Evolutionary conservation across 2,797 vertebrate species (phyloP), one percentile per base, ranked within the genome.

Genomic region (Australoheros facetus): DNA sequence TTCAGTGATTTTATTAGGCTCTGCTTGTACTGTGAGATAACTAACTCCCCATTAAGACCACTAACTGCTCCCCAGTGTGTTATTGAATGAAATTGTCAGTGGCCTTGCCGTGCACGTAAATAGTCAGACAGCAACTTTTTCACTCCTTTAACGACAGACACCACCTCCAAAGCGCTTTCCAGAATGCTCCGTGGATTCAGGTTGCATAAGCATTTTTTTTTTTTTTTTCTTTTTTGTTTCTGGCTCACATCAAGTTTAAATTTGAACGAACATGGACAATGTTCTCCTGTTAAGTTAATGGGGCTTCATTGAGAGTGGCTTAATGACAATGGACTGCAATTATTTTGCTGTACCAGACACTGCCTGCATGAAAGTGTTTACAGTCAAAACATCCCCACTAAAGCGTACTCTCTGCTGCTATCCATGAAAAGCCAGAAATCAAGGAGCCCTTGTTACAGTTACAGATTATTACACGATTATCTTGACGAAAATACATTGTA

Each of bases 51-150:
- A 85, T 88, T 89, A 82, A 69, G 75, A 79, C 19, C 71, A 60
- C 74, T 79, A 79, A 91, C 79, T 69, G 84, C 86, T 83, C 86
- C 81, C 81, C 7, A 16, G 82, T 73, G 91, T 72, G 83, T 83
- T 77, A 66, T 88, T 79, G 62, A 80, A 69, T 57, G 58, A 86
- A 80, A 85, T 80, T 75, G 78, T 82, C 78, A 75, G 71, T 82
- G 77, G 88, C 76, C 84, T 87, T 77, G 70, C 71, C 77, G 54
- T 66, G 30, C 72, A 70, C 30, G 3, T 56, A 78, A 88, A 85
- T 23, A 83, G 28, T 71, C 64, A 73, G 71, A 79, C 71, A 73
- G 70, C 69, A 82, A 84, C 71, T 73, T 86, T 81, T 80, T 83
- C 53, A 34, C 12, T 76, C 51, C n/a, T 85, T 81, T 90, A 78